A percentile compares a stretch with the other conserved stretches of the same genome.
phyloP scores from a whole-genome alignment of 2,888 invertebrate genomes.

The Drosophila pseudotalamancana region DNA sequence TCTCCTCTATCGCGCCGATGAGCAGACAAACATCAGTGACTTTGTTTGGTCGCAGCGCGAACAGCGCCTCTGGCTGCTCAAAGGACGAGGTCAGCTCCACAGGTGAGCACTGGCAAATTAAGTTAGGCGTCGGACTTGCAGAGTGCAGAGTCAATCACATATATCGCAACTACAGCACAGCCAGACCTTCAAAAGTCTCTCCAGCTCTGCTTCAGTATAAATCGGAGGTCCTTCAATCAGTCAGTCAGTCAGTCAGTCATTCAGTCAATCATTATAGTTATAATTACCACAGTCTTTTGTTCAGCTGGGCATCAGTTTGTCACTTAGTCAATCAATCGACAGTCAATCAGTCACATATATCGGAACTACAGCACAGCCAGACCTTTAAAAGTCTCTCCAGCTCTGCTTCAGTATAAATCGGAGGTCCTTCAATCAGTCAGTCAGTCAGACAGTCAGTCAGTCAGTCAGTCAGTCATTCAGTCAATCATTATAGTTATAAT shows the following conservation, averaged over 20 bases:
- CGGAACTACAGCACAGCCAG: too few relatives aligned
- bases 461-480: neutral
- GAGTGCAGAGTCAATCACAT: neutral
- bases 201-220: too few relatives aligned
- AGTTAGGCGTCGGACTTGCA: neutral
- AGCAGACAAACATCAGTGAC: constrained; percentile 85
- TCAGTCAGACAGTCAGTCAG: neutral
- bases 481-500: too few relatives aligned
- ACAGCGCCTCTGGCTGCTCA: constrained; percentile 91
- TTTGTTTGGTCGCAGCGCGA: constrained; percentile 91
- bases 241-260: neutral
- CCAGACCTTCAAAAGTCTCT: too few relatives aligned
- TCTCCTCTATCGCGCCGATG: constrained; percentile 74
- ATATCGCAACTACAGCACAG: too few relatives aligned
- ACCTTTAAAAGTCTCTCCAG: too few relatives aligned
- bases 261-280: too few relatives aligned
- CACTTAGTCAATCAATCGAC: too few relatives aligned
- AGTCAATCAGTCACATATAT: too few relatives aligned
- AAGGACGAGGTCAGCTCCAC: constrained; percentile 88
- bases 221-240: neutral
- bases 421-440: neutral
- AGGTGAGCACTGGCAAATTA: constrained; percentile 71
- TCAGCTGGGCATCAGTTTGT: too few relatives aligned
- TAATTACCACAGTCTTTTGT: too few relatives aligned
- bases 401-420: too few relatives aligned